These are phyloP conservation scores for Austrofundulus limnaeus DNA, from an alignment of 2,113 vertebrate genomes.

Conservation along the genomic window DNA sequence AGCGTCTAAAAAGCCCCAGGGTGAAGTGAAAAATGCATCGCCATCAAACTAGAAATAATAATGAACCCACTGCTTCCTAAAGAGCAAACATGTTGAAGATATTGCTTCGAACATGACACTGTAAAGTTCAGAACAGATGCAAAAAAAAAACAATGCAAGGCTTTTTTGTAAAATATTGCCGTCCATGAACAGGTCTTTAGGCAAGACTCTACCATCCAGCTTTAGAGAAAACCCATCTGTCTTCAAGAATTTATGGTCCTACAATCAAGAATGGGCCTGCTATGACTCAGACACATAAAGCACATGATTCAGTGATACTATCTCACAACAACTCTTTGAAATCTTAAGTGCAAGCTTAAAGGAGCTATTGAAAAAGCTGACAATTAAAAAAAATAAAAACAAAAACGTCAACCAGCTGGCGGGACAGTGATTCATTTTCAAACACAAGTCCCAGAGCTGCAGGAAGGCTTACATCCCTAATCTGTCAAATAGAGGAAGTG, in stretches of 20 bases:
- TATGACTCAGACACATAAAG: conserved; percentile 21
- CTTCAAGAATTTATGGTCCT: conserved; percentile 7
- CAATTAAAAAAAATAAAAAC: conserved; percentile 16
- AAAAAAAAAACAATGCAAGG: conserved; percentile 10
- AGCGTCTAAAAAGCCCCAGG: background rate
- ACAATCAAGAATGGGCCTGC: conserved; percentile 30
- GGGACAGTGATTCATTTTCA: conserved; percentile 25
- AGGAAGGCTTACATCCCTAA: conserved; percentile 36
- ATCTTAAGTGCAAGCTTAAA: background rate
- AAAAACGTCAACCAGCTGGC: conserved; percentile 22
- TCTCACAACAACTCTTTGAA: conserved; percentile 8
- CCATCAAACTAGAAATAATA: conserved; percentile 7
- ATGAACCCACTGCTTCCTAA: background rate
- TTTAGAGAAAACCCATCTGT: conserved; percentile 42
- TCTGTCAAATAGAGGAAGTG: conserved; percentile 52
- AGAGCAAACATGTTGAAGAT: conserved; percentile 8
- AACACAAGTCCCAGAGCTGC: conserved; percentile 22
- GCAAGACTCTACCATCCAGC: conserved; percentile 26
- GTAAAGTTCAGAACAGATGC: background rate
- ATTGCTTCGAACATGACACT: background rate
- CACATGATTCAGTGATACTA: background rate
- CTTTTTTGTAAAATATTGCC: conserved; percentile 19
- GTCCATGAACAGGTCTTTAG: conserved; percentile 28
- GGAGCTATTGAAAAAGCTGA: conserved; percentile 17
- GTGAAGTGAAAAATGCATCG: background rate